Percentiles rank a stretch among this genome's conserved stretches.
These are phyloP conservation scores for Drosophila ananassae DNA, from an alignment of 1,140 invertebrate genomes.

Conservation along the genomic window DNA sequence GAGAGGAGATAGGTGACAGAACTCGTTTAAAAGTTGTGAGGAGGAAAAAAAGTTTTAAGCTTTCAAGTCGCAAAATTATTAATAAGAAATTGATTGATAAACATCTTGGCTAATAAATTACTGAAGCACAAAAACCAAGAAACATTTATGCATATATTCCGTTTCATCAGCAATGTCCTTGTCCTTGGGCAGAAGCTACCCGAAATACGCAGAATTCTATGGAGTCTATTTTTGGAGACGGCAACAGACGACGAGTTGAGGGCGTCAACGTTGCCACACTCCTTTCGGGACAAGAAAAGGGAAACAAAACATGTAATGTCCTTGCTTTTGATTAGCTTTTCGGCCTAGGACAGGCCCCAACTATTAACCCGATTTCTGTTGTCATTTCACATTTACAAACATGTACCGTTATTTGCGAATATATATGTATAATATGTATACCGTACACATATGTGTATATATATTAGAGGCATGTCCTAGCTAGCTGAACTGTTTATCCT, in stretches of 20 bases:
- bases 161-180: slow-evolving; percentile 10
- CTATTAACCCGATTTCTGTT: slow-evolving; percentile 38
- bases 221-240: slow-evolving; percentile 52
- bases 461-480: not conserved
- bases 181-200: slow-evolving; percentile 20
- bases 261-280: slow-evolving; percentile 25
- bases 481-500: slow-evolving; percentile 24
- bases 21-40: not conserved
- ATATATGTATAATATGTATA: not conserved
- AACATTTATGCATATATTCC: no score
- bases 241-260: slow-evolving; percentile 39
- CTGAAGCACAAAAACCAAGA: not conserved
- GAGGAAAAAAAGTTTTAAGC: not conserved
- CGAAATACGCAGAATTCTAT: slow-evolving; percentile 1
- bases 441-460: not conserved
- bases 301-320: slow-evolving; percentile 32
- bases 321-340: slow-evolving; percentile 67
- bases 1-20: not conserved
- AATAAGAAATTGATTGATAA: not conserved
- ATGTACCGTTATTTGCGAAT: slow-evolving; percentile 36
- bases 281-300: not conserved
- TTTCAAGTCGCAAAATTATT: not conserved
- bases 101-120: not conserved
- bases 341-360: slow-evolving; percentile 16
- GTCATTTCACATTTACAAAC: slow-evolving; percentile 25